Base-by-base conservation (phyloP, 2,888 invertebrate genomes). In the Synergus itoensis region DNA sequence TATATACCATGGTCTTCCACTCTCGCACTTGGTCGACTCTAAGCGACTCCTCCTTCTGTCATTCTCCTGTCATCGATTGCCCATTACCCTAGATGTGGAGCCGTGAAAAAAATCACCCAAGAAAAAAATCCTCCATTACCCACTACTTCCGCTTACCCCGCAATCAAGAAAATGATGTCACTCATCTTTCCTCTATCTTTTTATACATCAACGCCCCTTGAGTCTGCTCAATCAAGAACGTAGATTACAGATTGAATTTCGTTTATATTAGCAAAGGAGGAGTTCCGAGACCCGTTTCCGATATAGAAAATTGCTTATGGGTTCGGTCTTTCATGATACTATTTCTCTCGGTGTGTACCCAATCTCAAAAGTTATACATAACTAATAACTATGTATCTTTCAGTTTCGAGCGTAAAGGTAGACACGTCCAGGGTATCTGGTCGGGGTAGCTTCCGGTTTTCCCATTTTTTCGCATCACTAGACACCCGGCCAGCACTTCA, bases 21-120 rank as follows among this genome's bases (percentile, higher is more conserved):
- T 60, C 60, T 60, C 11, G 1, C 1, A 18, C 76, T 62, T 65
- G 45, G 43, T 67, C 48, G 48, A 21, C 77, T 78, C 80, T 79
- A 79, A 43, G 48, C 75, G 63, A 77, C 63, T 76, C 77, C 67
- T 65, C 79, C 78, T 82, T 64, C 75, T 79, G 82, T 81, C 84
- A 83, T 80, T 83, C 83, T 82, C 83, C 80, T 79, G 83, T 88
- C 87, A 88, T 89, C 86, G 88, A 88, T 85, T 86, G 81, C 81
- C 85, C 82, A 85, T 87, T 82, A 84, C 77, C 48, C 81, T 64
- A 45, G 62, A 48, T 76, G 77, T 82, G 67, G 81, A 80, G 81
- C 80, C 79, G 67, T 79, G 28, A 28, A 28, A 28, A 78, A 40
- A 62, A 53, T 43, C 60, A 36, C 48, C 60, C 4, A 21, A 21